Percentiles rank a stretch among this genome's conserved stretches.
Evolutionary conservation across 2,797 vertebrate species (phyloP).

Genomic region (Dendrocincla tyrannina): DNA sequence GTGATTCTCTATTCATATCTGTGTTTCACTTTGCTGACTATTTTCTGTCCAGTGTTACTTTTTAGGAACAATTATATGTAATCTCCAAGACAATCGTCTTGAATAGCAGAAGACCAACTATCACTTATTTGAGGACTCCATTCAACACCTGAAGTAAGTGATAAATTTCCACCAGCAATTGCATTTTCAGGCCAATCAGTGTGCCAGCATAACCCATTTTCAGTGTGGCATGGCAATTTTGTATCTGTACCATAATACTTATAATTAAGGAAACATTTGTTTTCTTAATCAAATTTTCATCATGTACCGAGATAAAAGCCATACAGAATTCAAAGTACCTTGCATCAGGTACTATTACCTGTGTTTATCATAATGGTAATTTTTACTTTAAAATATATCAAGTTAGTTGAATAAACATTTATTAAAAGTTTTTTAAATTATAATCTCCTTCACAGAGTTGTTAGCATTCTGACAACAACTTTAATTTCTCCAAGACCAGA

Average conservation of each 20-base stretch:
- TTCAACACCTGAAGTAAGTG: background rate
- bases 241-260: background rate
- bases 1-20: background rate
- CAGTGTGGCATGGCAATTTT: accelerated
- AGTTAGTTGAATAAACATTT: background rate
- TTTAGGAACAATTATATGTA: background rate
- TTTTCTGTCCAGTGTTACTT: background rate
- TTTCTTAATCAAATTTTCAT: background rate
- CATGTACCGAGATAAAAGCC: background rate
- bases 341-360: background rate
- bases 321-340: background rate
- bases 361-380: background rate
- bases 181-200: background rate
- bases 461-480: background rate
- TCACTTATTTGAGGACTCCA: background rate
- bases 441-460: background rate
- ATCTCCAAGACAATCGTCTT: background rate
- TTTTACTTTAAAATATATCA: background rate
- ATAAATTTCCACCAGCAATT: background rate
- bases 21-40: background rate
- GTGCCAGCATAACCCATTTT: background rate
- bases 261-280: background rate
- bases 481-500: background rate
- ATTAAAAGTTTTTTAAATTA: background rate
- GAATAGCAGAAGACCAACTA: background rate